A percentile compares a stretch with the other conserved stretches of the same genome.
phyloP scores from a whole-genome alignment of 92 coral and sea anemone genomes.

The Pocillopora grandis region DNA sequence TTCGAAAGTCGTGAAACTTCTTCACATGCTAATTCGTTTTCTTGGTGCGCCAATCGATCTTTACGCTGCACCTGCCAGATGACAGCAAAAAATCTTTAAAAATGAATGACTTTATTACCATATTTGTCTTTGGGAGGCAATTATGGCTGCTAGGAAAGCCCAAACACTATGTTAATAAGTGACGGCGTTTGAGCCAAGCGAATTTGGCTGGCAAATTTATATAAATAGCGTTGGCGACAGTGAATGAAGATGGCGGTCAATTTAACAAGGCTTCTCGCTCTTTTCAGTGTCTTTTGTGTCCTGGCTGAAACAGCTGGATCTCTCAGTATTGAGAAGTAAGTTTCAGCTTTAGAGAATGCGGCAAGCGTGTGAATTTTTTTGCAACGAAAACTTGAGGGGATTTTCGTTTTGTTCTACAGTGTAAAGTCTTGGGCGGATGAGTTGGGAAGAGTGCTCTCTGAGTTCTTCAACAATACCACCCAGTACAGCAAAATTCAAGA shows the following conservation, averaged over 20 bases:
- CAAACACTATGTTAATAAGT: conserved; percentile 76
- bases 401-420: conserved; percentile 65
- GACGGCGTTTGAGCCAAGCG: conserved; percentile 52
- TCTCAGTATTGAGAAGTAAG: background rate
- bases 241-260: conserved; percentile 52
- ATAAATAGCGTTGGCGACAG: conserved; percentile 43
- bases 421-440: conserved; percentile 37
- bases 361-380: conserved; percentile 37
- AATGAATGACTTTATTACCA: conserved; percentile 88
- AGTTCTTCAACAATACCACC: conserved; percentile 39
- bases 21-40: conserved; percentile 61
- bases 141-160: conserved; percentile 75
- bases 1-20: conserved; percentile 27
- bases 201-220: conserved; percentile 51
- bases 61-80: conserved; percentile 66
- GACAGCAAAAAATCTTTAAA: conserved; percentile 72
- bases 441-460: conserved; percentile 29
- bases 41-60: conserved; percentile 61
- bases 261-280: conserved; percentile 63
- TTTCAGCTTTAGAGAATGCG: conserved; percentile 12
- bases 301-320: conserved; percentile 35
- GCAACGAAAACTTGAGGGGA: conserved; percentile 31
- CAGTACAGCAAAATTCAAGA: conserved; percentile 46
- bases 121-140: conserved; percentile 89
- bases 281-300: conserved; percentile 59